phyloP scores from a whole-genome alignment of 2,888 invertebrate genomes.

The Cheilosia grossa region DNA sequence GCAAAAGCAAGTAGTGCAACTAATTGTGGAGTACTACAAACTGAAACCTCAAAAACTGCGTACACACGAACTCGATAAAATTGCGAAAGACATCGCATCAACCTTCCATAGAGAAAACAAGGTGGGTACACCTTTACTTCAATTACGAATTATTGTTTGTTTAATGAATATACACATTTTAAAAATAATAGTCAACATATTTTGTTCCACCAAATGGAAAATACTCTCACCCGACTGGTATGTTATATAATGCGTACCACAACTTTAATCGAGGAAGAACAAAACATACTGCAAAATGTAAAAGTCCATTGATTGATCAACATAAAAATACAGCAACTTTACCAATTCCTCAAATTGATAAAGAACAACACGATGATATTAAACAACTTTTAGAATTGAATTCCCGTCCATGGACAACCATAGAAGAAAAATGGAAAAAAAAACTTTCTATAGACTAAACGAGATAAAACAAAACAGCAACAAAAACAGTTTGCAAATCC shows the following conservation, averaged over 20 bases:
- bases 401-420: conserved; percentile 21
- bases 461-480: conserved; percentile 13
- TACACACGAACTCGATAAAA: conserved; percentile 12
- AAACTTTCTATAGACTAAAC: neutral
- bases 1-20: conserved; percentile 24
- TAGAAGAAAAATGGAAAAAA: conserved; percentile 29
- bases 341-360: conserved; percentile 6
- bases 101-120: conserved; percentile 14
- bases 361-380: neutral
- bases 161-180: neutral
- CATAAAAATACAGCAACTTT: neutral
- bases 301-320: neutral
- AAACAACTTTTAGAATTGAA: conserved; percentile 24
- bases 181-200: conserved; percentile 23
- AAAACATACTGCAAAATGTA: conserved; percentile 12
- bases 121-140: conserved; percentile 13
- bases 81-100: conserved; percentile 24
- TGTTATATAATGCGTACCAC: conserved; percentile 28
- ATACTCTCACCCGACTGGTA: conserved; percentile 25
- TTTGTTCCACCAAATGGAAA: conserved; percentile 18
- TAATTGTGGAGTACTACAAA: conserved; percentile 27
- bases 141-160: neutral
- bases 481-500: conserved; percentile 7
- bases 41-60: conserved; percentile 1
- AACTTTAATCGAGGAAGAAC: conserved; percentile 18